Base-by-base conservation (phyloP, 1,140 invertebrate genomes). In the Drosophila gunungcola region DNA sequence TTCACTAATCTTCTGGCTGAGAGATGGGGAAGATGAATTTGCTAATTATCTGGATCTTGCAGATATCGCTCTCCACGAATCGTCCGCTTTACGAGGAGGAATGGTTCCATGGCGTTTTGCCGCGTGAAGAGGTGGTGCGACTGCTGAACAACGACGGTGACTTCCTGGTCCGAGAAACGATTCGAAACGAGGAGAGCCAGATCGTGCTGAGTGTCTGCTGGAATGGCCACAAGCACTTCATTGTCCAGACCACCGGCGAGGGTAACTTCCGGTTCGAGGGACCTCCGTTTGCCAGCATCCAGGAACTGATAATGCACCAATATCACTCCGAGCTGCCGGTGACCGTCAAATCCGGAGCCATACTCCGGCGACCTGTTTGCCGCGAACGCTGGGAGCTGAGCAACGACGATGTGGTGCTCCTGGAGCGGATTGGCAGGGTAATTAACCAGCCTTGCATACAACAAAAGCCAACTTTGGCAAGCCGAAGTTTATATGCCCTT, bases 91-190 rank as follows among this genome's bases (percentile, higher is more conserved):
- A 96, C 57, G 97, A 98, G 69, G 97, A 98, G 93, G 97, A 98
- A 92, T 99, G 98, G 98, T 99, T 99, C 93, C 98, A 99, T 92
- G 98, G 98, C 4, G 98, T 99, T 2, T 90, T 99, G 36, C 98
- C 98, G 0, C 93, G 98, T 45, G 98, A 99, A 93, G 98, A 99
- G 93, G 98, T 99, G 3, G 97, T 99, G 11, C 93, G 98, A 64
- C 94, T 99, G 12, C 93, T 99, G 21, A 95, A 95, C 11, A 95
- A 95, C 49, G 97, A 99, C 84, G 98, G 98, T 1, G 98, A 99
- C 91, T 99, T 98, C 93, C 93, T 99, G 51, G 98, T 99, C 32
- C 94, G 98, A 25, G 97, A 99, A 93, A 99, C 98, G 42, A 97
- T 96, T n/a, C 95, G 96, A 92, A 98, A 97, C 92, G 96, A 98